Conservation (phyloP, 2,888 invertebrate species). For the Gandaritis pyraliata region DNA sequence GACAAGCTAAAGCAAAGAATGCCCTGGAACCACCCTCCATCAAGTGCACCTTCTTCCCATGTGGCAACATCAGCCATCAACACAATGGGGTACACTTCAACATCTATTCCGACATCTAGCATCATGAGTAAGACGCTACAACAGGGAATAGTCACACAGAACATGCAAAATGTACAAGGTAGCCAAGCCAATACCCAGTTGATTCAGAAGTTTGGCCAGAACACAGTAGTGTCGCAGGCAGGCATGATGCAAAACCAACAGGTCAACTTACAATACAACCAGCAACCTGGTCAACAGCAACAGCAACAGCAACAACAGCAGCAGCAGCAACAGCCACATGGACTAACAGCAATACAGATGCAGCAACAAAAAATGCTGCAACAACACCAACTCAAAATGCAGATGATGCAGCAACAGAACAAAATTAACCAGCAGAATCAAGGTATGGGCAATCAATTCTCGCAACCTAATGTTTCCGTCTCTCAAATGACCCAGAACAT, state of each 20-base stretch:
- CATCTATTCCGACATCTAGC: conserved; percentile 67
- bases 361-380: conserved; percentile 84
- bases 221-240: conserved; percentile 66
- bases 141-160: conserved; percentile 75
- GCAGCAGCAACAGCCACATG: conserved; percentile 78
- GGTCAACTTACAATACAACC: conserved; percentile 61
- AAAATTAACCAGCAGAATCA: conserved; percentile 59
- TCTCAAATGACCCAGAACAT: conserved; percentile 76
- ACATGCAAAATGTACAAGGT: conserved; percentile 72
- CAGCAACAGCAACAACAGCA: conserved; percentile 69
- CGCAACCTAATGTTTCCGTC: conserved; percentile 72
- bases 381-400: conserved; percentile 84
- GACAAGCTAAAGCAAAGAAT: conserved; percentile 90
- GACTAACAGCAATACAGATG: conserved; percentile 76
- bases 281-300: conserved; percentile 47
- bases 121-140: conserved; percentile 75
- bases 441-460: conserved; percentile 56
- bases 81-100: conserved; percentile 72
- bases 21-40: conserved; percentile 90
- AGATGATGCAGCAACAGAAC: conserved; percentile 73
- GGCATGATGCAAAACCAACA: conserved; percentile 69
- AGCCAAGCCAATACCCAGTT: conserved; percentile 70
- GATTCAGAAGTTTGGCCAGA: conserved; percentile 75
- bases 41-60: conserved; percentile 68
- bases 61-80: conserved; percentile 67